Conservation (phyloP, 2,113 vertebrate species). For the Pluvianellus socialis region DNA sequence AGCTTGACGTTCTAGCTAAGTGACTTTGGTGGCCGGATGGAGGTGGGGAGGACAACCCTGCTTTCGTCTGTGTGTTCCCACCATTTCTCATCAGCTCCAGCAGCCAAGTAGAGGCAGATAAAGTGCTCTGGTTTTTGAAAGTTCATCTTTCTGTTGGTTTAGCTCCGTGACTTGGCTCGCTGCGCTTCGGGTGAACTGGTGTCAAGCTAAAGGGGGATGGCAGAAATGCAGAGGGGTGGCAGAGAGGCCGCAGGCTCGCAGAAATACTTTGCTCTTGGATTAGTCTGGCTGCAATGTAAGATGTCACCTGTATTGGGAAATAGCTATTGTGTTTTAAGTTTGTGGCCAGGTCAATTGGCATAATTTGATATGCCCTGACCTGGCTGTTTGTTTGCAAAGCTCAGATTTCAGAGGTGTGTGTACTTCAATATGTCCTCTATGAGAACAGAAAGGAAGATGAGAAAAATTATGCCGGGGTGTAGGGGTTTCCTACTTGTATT, state of each 20-base stretch:
- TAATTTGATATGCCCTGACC: neutral
- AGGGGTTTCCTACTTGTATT: neutral
- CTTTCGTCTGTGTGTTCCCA: neutral
- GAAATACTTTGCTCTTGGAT: neutral
- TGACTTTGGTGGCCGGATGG: neutral
- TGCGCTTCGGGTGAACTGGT: rapidly evolving
- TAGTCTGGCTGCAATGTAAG: neutral
- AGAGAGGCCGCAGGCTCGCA: neutral
- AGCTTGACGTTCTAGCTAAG: neutral
- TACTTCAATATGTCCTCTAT: neutral
- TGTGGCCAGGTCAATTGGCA: neutral
- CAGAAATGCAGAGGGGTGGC: neutral
- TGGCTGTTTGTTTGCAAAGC: neutral
- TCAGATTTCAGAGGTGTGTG: neutral
- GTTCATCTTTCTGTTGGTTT: neutral
- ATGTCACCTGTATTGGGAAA: neutral
- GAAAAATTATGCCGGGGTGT: neutral
- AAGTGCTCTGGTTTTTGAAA: neutral
- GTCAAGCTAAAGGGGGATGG: neutral
- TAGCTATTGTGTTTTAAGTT: neutral
- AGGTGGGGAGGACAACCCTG: neutral
- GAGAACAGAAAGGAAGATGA: neutral
- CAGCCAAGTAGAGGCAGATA: neutral
- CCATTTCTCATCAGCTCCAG: neutral
- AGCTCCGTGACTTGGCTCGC: neutral